Evolutionary conservation across 2,113 vertebrate genomes (phyloP).

Genomic region (Sardina pilchardus): DNA sequence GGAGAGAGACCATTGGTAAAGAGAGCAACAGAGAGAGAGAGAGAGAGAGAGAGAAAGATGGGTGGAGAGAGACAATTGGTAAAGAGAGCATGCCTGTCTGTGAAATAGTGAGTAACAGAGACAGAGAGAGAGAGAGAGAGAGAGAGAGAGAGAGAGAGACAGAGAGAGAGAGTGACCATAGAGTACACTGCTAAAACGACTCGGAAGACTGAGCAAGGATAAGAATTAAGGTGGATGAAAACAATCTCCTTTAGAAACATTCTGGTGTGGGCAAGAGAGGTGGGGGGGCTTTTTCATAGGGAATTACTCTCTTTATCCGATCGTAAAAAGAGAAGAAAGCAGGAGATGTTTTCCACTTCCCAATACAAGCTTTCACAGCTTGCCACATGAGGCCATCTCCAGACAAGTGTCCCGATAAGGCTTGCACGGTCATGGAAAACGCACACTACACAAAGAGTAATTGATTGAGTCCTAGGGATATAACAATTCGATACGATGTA

Average conservation of each 20-base stretch:
- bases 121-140: not conserved
- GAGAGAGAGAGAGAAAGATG: too few species aligned
- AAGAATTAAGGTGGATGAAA: not conserved
- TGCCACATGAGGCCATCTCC: not conserved
- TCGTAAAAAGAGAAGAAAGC: not conserved
- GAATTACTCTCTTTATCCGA: constrained; percentile 1
- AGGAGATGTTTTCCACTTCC: not conserved
- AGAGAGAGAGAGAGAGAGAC: not conserved
- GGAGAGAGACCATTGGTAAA: not conserved
- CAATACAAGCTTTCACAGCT: not conserved
- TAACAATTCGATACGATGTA: too few species aligned
- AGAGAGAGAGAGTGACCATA: not conserved
- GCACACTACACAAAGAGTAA: not conserved
- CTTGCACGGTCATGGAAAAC: not conserved
- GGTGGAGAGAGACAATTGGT: not conserved
- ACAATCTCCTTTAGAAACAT: not conserved
- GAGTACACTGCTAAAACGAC: not conserved
- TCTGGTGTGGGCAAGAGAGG: not conserved
- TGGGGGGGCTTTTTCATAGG: not conserved
- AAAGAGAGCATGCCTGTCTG: not conserved
- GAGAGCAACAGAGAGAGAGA: not conserved
- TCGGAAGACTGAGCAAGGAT: not conserved
- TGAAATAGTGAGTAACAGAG: not conserved
- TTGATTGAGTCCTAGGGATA: not conserved
- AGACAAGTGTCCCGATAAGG: not conserved